Conservation (phyloP, 2,113 vertebrate genomes). For the Hylia prasina region DNA sequence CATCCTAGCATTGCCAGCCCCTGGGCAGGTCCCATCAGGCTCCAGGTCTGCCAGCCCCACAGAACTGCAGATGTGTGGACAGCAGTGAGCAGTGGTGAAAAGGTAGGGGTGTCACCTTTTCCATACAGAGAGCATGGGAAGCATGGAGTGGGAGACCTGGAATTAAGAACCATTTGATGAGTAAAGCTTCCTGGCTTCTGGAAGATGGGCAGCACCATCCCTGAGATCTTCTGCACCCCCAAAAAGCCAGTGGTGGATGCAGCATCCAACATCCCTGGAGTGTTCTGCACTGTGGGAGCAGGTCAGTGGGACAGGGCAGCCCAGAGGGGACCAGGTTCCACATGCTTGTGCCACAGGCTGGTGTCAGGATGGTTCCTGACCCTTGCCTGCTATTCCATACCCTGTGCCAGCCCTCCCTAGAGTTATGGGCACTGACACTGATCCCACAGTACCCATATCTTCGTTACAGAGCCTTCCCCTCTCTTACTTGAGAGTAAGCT, state of each 20-base stretch:
- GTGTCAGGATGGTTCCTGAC: not conserved
- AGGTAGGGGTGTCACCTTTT: not conserved
- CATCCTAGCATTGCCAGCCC: not conserved
- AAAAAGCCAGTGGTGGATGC: not conserved
- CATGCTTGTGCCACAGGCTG: not conserved
- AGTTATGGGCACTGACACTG: no score
- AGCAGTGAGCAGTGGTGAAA: rapidly evolving
- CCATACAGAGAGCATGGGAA: rapidly evolving
- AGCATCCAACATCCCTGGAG: rapidly evolving
- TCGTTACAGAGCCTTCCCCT: not conserved
- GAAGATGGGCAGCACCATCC: not conserved
- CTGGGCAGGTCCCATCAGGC: not conserved
- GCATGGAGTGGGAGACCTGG: not conserved
- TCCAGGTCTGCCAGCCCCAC: not conserved
- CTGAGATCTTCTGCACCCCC: not conserved
- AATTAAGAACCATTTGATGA: not conserved
- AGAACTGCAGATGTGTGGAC: not conserved
- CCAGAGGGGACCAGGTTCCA: rapidly evolving
- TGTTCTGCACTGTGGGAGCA: not conserved
- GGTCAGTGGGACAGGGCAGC: not conserved
- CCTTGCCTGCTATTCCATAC: not conserved
- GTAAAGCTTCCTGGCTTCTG: not conserved
- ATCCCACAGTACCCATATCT: not conserved
- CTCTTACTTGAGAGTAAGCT: not conserved
- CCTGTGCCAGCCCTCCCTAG: not conserved